These are phyloP conservation scores for Pan troglodytes DNA, from an alignment of 2,113 vertebrate genomes.

Conservation along the genomic window DNA sequence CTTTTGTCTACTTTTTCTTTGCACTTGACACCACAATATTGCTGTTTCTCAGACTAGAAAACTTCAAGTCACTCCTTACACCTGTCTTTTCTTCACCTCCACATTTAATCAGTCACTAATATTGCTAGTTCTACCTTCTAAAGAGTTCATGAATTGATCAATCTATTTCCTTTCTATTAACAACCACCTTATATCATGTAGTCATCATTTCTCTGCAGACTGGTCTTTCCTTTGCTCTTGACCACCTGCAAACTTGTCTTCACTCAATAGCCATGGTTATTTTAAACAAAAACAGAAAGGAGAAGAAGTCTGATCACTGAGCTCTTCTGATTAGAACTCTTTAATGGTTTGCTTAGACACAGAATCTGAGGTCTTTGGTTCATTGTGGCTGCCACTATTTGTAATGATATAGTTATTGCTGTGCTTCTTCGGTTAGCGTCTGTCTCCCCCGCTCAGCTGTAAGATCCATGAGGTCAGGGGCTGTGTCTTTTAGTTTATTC, in stretches of 20 bases:
- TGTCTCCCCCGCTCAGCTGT: background rate
- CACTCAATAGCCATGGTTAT: background rate
- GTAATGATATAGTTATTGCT: background rate
- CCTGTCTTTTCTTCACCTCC: slow-evolving; percentile 32
- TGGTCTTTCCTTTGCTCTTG: background rate
- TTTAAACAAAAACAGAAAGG: background rate
- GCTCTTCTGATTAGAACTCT: background rate
- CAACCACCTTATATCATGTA: background rate
- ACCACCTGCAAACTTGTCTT: background rate
- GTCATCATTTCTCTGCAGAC: background rate
- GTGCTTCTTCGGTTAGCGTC: background rate
- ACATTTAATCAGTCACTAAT: background rate
- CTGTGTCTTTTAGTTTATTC: background rate
- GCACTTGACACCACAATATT: background rate
- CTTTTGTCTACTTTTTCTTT: background rate
- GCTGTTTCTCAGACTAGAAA: background rate
- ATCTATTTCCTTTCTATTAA: background rate
- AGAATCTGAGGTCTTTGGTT: background rate
- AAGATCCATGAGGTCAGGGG: background rate
- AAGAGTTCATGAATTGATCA: background rate
- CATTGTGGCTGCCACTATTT: background rate
- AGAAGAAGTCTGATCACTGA: background rate
- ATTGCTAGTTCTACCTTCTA: background rate
- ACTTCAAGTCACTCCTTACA: background rate
- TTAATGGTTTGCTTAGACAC: background rate